Conservation (phyloP, 2,113 vertebrate genomes). For the Hyperoodon ampullatus region DNA sequence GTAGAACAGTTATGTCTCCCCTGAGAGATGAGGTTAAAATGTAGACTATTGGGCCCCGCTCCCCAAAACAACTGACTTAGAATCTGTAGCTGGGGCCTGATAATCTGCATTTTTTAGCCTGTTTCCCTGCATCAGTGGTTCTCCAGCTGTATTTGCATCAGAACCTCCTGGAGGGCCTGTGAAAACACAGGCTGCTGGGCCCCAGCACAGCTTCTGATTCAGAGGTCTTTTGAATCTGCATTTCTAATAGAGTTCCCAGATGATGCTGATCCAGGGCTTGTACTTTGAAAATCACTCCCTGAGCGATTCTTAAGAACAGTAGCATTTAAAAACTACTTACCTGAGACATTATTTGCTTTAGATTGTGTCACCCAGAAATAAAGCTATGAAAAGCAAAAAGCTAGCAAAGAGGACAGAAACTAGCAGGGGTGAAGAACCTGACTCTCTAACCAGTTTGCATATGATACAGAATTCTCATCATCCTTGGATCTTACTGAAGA, state of each 20-base stretch:
- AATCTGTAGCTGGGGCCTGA: not conserved
- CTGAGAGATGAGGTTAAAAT: fast-evolving
- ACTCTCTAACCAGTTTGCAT: not conserved
- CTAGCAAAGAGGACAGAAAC: not conserved
- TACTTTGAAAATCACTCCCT: not conserved
- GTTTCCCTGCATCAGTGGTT: not conserved
- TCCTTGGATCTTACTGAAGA: not conserved
- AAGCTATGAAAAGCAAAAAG: not conserved
- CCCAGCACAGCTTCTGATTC: not conserved
- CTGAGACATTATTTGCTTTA: not conserved
- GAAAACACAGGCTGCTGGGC: not conserved
- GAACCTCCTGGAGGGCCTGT: not conserved
- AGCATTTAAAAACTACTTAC: not conserved
- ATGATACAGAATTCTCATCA: not conserved
- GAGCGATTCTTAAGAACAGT: not conserved
- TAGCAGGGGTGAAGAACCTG: not conserved
- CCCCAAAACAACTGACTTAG: not conserved
- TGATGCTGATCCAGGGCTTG: too few species aligned
- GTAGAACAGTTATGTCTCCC: not conserved
- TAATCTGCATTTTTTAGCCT: not conserved
- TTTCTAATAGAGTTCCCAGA: not conserved
- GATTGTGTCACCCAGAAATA: not conserved
- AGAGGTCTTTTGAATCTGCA: not conserved
- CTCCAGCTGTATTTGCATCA: not conserved
- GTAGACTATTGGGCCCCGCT: not conserved